Evolutionary conservation across 2,113 vertebrate genomes (phyloP).

Genomic region (Symphodus melops): DNA sequence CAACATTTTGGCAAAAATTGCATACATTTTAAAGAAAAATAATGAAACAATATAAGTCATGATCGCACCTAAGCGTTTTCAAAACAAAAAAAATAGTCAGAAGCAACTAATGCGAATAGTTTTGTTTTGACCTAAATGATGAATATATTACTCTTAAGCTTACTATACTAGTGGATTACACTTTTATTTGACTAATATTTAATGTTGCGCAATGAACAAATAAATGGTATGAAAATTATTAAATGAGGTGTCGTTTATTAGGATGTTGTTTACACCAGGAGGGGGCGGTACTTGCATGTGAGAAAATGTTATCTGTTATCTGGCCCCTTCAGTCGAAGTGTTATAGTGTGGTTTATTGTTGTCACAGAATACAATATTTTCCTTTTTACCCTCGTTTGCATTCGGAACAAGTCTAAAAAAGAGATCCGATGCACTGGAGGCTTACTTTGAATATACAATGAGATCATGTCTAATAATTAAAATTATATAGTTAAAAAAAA

Average conservation of each 20-base stretch:
- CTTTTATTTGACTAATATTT: background rate
- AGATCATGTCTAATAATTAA: no score
- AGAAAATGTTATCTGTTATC: background rate
- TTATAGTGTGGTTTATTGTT: no score
- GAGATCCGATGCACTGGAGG: no score
- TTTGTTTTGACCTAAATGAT: background rate
- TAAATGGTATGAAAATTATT: background rate
- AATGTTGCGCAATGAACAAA: background rate
- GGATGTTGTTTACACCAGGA: constrained; percentile 29
- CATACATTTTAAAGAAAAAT: background rate
- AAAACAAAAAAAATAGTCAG: no score
- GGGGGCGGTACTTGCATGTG: constrained; percentile 42
- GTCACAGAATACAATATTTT: no score
- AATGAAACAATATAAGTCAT: background rate
- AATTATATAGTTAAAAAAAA: no score
- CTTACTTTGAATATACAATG: no score
- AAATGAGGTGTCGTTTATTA: background rate
- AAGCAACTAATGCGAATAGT: background rate
- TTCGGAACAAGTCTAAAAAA: no score
- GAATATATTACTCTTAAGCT: background rate
- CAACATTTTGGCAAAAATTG: background rate
- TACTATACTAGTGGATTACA: no score
- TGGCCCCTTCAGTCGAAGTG: background rate
- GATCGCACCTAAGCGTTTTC: background rate
- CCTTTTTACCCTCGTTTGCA: no score